A percentile compares a stretch with the other conserved stretches of the same genome.
Evolutionary conservation across 2,113 vertebrate genomes (phyloP).

Genomic region (Myrmophylax atrothorax): DNA sequence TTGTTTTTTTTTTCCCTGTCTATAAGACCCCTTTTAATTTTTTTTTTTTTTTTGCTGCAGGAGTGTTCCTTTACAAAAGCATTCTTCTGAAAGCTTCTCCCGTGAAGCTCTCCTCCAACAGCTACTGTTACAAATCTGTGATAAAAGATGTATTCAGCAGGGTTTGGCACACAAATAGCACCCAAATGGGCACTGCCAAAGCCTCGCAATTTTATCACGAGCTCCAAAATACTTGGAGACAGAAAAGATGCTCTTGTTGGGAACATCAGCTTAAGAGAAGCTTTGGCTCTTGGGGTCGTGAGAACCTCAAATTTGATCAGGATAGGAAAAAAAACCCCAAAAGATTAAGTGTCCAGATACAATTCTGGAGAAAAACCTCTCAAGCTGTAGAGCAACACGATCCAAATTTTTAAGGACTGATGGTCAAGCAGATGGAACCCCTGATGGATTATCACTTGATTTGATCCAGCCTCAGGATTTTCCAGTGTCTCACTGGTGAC

Average conservation of each 20-base stretch:
- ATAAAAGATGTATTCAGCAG: slow-evolving; percentile 58
- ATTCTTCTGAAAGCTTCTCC: slow-evolving; percentile 36
- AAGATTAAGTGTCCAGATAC: background rate
- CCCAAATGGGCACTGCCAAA: slow-evolving; percentile 3
- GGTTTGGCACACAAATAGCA: slow-evolving; percentile 10
- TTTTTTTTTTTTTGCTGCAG: background rate
- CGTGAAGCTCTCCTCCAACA: background rate
- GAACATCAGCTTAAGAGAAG: background rate
- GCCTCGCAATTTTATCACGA: background rate
- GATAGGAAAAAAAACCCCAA: too few species aligned
- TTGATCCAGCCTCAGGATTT: background rate
- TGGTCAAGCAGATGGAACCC: background rate
- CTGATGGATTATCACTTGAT: too few species aligned
- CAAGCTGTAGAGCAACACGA: background rate
- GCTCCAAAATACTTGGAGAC: background rate
- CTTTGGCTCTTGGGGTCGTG: background rate
- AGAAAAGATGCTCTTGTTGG: background rate
- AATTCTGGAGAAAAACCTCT: background rate
- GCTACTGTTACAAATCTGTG: slow-evolving; percentile 48
- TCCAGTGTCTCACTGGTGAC: background rate
- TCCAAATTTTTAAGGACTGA: background rate
- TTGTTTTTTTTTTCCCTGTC: background rate
- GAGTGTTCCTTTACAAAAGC: slow-evolving; percentile 3
- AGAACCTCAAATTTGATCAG: background rate
- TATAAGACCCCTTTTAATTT: background rate